These are phyloP conservation scores for Lucilia cuprina DNA, from an alignment of 1,140 invertebrate species.

Conservation along the genomic window DNA sequence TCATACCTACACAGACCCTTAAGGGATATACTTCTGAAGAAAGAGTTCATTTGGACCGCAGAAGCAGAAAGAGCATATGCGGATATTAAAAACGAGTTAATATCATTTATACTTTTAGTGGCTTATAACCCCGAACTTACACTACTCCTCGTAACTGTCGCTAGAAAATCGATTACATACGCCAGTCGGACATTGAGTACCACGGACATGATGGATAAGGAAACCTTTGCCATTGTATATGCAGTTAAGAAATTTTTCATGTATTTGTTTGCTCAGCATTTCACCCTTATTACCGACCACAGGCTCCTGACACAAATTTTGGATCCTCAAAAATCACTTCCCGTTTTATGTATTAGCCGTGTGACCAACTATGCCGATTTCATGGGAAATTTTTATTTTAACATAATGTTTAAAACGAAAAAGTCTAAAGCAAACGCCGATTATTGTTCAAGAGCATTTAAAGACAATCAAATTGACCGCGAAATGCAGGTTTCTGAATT, in stretches of 20 bases:
- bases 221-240: slow-evolving; percentile 44
- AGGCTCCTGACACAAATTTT: slow-evolving; percentile 62
- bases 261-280: slow-evolving; percentile 44
- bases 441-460: neutral
- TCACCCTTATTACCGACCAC: slow-evolving; percentile 64
- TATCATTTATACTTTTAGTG: neutral
- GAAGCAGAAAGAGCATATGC: slow-evolving; percentile 18
- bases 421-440: slow-evolving; percentile 41
- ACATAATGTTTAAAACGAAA: slow-evolving; percentile 46
- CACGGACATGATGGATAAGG: slow-evolving; percentile 65
- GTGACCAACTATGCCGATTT: no score
- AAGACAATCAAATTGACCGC: slow-evolving; percentile 41
- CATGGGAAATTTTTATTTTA: slow-evolving; percentile 43
- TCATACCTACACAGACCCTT: slow-evolving; percentile 11
- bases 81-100: slow-evolving; percentile 5
- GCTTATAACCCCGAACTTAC: slow-evolving; percentile 11
- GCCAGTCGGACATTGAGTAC: slow-evolving; percentile 46
- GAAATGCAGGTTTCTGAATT: slow-evolving; percentile 44
- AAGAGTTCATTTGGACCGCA: neutral
- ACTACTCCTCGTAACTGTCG: slow-evolving; percentile 15
- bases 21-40: slow-evolving; percentile 10
- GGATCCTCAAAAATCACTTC: slow-evolving; percentile 38
- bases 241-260: no score
- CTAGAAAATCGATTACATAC: slow-evolving; percentile 12
- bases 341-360: no score